phyloP scores from a whole-genome alignment of 2,113 vertebrate species.

The Eupsittula cactorum region DNA sequence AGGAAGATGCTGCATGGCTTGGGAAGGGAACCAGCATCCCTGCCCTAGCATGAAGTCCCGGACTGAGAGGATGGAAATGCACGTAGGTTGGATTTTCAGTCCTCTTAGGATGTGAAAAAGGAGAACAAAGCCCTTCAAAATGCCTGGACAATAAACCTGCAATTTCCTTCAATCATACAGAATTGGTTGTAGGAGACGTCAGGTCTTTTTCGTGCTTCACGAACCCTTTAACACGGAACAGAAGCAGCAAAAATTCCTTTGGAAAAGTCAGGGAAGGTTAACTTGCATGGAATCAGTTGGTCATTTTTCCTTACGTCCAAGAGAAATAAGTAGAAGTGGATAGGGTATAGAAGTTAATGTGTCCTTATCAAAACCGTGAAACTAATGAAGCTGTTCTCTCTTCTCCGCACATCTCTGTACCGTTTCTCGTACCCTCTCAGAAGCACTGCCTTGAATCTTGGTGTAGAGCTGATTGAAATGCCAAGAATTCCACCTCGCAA shows the following conservation, averaged over 20 bases:
- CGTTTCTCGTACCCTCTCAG: neutral
- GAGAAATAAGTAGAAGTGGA: neutral
- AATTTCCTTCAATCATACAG: neutral
- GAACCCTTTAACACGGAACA: neutral
- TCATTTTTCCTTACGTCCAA: neutral
- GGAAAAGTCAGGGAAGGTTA: neutral
- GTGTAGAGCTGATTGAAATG: neutral
- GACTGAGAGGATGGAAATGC: neutral
- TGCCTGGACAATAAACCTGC: neutral
- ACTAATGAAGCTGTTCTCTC: neutral
- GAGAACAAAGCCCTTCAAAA: neutral
- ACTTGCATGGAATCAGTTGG: neutral
- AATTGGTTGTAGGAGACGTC: neutral
- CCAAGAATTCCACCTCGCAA: neutral
- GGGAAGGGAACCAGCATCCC: neutral
- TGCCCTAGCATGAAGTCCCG: neutral
- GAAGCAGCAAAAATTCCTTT: neutral
- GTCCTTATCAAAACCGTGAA: neutral
- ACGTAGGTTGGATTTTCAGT: neutral
- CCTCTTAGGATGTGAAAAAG: neutral
- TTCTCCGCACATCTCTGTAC: neutral
- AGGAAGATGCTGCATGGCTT: neutral
- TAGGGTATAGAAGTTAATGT: neutral
- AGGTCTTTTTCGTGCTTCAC: neutral
- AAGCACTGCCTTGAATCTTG: neutral